Conservation (phyloP, 2,113 vertebrate genomes). For the Alectura lathami region DNA sequence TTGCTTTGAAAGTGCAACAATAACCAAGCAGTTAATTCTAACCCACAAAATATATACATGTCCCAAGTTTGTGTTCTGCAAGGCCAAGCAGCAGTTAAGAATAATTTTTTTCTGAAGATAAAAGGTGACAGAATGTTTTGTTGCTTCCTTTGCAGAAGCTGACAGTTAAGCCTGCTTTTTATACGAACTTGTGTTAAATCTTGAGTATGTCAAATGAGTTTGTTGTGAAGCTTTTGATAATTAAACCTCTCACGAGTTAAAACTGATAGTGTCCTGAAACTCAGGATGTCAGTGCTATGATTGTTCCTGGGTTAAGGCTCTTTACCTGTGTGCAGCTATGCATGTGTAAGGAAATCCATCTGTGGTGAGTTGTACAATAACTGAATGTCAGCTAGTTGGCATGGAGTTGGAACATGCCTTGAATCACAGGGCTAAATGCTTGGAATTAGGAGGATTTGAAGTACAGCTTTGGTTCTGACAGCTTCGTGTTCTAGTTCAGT, state of each 20-base stretch:
- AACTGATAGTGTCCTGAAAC: background rate
- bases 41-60: background rate
- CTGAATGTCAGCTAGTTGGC: background rate
- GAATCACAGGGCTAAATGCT: accelerated
- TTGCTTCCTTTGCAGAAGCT: background rate
- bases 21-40: conserved; percentile 3
- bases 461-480: background rate
- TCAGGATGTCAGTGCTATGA: background rate
- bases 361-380: background rate
- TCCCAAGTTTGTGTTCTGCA: background rate
- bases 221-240: background rate
- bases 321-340: background rate
- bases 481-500: background rate
- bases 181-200: background rate
- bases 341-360: background rate
- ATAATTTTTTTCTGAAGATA: background rate
- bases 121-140: background rate
- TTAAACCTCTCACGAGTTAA: background rate
- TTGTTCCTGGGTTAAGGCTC: background rate
- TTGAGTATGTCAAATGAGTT: background rate
- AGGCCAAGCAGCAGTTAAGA: background rate
- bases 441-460: background rate
- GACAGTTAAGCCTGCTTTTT: background rate
- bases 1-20: conserved; percentile 44
- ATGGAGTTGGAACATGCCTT: background rate